Base-by-base conservation (phyloP, 2,797 vertebrate species). In the Onychomys arenicola region DNA sequence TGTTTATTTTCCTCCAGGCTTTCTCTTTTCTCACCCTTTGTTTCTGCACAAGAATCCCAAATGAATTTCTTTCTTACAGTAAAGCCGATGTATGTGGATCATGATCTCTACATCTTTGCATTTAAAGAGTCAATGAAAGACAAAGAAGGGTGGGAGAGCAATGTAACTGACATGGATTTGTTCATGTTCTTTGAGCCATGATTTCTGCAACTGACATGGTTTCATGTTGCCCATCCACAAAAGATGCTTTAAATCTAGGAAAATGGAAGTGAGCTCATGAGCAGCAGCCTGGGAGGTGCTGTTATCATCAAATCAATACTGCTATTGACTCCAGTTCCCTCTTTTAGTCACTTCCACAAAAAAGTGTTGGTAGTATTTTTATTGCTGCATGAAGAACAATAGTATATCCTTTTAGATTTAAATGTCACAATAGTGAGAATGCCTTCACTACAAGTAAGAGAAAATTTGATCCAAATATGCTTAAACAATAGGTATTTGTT, bases 111-210 rank as follows among this genome's bases (percentile, higher is more conserved):
- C 11, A 89, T 77, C 57, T 46, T 49, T 82, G 2, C 77, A 86
- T 93, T 94, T n/a, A 94, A 94, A 87, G 57, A 90, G 21, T 78
- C 69, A 95, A 78, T 76, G 37, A 59, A 95, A 89, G 21, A 25
- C 1, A 75, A 71, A 43, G 10, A 29, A 76, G 23, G 49, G n/a
- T 84, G 16, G n/a, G 90, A 67, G 78, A 75, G 46, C 29, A 92
- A 89, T 3, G 89, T 43, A 91, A 75, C 43, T 81, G 37, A 93
- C 88, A 91, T 86, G 13, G 14, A 5, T 92, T 94, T 92, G 32
- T 19, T 92, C 37, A 61, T 71, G 19, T 95, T 80, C 43, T 76
- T 82, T 46, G 25, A 75, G 40, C 73, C 43, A 83, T 67, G 34
- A 40, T 88, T 92, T 94, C 43, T 76, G 0, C 55, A 90, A 85